phyloP scores from a whole-genome alignment of 1,140 invertebrate genomes.

The Drosophila aff. region DNA sequence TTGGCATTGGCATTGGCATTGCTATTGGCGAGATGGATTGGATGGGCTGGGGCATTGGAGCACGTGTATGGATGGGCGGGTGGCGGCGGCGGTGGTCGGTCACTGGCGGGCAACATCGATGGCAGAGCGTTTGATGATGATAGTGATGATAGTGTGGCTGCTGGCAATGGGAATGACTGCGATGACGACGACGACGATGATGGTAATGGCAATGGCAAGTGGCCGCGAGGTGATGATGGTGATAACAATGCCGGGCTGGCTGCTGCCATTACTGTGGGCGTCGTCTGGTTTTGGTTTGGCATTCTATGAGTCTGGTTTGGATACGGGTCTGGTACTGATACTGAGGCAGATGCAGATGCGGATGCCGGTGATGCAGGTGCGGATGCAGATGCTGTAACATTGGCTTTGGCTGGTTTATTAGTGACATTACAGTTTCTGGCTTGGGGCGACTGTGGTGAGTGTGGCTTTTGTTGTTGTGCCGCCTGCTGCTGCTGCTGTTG shows the following conservation, averaged over 20 bases:
- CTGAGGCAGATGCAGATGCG: conserved; percentile 56
- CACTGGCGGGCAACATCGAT: conserved; percentile 58
- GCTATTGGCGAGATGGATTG: conserved; percentile 42
- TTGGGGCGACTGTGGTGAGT: conserved; percentile 74
- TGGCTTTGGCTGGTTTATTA: conserved; percentile 64
- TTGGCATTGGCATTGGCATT: conserved; percentile 58
- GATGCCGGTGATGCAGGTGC: conserved; percentile 36
- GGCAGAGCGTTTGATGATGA: conserved; percentile 47
- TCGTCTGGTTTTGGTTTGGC: conserved; percentile 55
- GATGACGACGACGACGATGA: conserved; percentile 43
- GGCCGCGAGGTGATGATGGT: conserved; percentile 36
- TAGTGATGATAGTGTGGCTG: conserved; percentile 35
- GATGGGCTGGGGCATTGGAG: conserved; percentile 55
- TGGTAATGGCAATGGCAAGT: conserved; percentile 50
- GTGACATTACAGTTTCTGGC: conserved; percentile 80
- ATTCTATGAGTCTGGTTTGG: conserved; percentile 66
- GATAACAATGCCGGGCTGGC: conserved; percentile 12
- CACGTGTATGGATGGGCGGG: conserved; percentile 59
- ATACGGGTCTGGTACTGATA: conserved; percentile 44
- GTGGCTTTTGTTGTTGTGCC: conserved; percentile 56
- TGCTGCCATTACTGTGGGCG: conserved; percentile 39
- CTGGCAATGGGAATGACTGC: conserved; percentile 49
- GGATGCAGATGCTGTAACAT: conserved; percentile 63
- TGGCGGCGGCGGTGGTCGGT: conserved; percentile 33
- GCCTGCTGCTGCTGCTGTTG: conserved; percentile 26